Evolutionary conservation across 2,888 invertebrate species (phyloP), one percentile per base, ranked within the genome.

Genomic region (Lasioglossum villosulum): DNA sequence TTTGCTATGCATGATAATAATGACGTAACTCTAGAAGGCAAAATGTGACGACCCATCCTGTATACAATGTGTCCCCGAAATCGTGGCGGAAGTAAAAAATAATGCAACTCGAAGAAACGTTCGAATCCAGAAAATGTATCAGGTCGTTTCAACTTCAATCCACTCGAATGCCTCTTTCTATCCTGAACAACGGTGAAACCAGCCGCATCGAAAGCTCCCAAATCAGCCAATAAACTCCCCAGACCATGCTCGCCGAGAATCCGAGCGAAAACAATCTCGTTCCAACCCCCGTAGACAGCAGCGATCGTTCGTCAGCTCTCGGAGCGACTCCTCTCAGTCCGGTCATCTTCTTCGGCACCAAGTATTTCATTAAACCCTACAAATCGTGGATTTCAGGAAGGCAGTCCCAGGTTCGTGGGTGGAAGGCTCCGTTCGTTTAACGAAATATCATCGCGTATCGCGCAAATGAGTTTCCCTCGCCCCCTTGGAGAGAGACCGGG

Each of bases 341-440:
- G 34, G 37, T 93, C 92, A 92, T 93, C 92, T 92, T 92, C 90
- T 89, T 86, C 91, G 91, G 89, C 91, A 91, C 5, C 68, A 48
- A 77, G 72, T 82, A 78, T 82, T 82, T 82, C 77, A 77, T 82
- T 82, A 82, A 82, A 66, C 63, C 12, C 30, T 16, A 8, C 16
- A 8, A 42, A 42, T 66, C 34, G 27, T 27, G 59, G 14, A n/a
- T 59, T 52, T 52, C 52, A 59, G 59, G 59, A 59, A 59, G 59
- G 23, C n/a, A 59, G 59, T 14, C 14, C 0, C 37, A 34, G 34
- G 68, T 19, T 52, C 23, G 68, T 4, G 19, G 68, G 34, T 34
- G 30, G 10, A 23, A 27, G 42, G 63, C 56, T 59, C 45, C 45
- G 19, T 68, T 12, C 77, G 74, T 75, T 86, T 84, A 75, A 82